Evolutionary conservation across 1,140 invertebrate species (phyloP), one percentile per base, ranked within the genome.

Genomic region (Liolophura sinensis): DNA sequence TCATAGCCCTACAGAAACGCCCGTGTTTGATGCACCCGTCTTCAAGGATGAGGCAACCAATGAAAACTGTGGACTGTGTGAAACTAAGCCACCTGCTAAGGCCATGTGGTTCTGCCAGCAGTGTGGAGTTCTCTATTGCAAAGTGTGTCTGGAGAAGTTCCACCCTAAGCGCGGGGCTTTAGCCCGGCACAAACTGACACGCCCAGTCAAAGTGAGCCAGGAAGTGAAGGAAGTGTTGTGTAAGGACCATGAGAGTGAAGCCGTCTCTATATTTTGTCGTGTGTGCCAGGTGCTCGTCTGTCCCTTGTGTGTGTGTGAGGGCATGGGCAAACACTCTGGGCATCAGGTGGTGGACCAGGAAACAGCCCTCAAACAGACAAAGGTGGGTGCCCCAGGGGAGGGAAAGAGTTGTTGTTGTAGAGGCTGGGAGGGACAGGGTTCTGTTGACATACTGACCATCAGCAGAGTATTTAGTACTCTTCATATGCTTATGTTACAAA

Each of bases 81-180:
- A 95, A 81, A 67, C 61, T 14, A 87, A 88, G 67, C 88, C 90
- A 12, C 90, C 91, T 0, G 89, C 89, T 47, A 90, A 91, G 50
- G 95, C 95, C 0, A 90, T 91, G 24, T 91, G 95, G 50, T 90
- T 93, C 73, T 98, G 96, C 83, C 93, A 96, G 78, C 95, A 97
- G 84, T 98, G 96, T 85, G 92, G 95, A 79, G 93, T 96, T 54
- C 88, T 93, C 52, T 97, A 97, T 81, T 98, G 96, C 84, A 92
- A 93, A 65, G 85, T 87, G 49, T 98, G 96, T 79, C 89, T 93
- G 1, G 93, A 96, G 71, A 91, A 64, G 16, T 79, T 70, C 62
- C 80, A 80, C 66, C 78, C 80, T 14, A 70, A 64, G 6, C 54
- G 75, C 14, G 78, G 80, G 27, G 63, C 76, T 12, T 65, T 80